Base-by-base conservation (phyloP, 2,113 vertebrate species). In the Phoxinus phoxinus region DNA sequence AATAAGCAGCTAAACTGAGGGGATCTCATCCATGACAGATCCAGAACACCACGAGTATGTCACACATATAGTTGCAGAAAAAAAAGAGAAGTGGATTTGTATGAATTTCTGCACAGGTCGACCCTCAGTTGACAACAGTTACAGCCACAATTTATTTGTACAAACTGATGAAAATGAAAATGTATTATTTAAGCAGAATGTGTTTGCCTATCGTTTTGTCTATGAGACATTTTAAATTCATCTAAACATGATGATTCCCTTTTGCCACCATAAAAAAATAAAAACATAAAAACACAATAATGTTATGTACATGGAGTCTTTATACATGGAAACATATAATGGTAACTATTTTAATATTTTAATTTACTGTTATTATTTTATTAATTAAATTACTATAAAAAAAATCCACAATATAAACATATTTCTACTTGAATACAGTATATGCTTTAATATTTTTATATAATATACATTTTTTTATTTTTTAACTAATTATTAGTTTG, bases 1-100 rank as follows among this genome's bases (percentile, higher is more conserved):
- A 74, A 74, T 46, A 74, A 74, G 72, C 48, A 77, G 48, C 51
- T 51, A 77, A 77, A 53, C 27, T 23, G 74, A 53, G 74, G 74
- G 41, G 12, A 74, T 46, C 41, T 74, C 72, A 74, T 74, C 72
- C 72, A 25, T 74, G 72, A 74, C 72, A 48, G 72, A 74, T 74
- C 46, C 27, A 56, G 51, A 77, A 77, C 15, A 10, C 3, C 8
- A 32, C 0, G 9, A 7, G 17, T 6, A 56, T 56, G 48, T 48
- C 46, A 10, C 44, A 48, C 37, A 75, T 46, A 74, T 7, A 75
- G 44, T 74, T 25, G 13, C 41, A 48, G 25, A 12, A 15, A 13
- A 23, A 12, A 48, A 27, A 48, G n/a, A n/a, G n/a, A 10, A 48
- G n/a, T 8, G 12, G 23, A 51, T 75, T 75, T 51, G 13, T 46